Evolutionary conservation across 2,888 invertebrate genomes (phyloP), one percentile per base, ranked within the genome.

Genomic region (Meganola albula): DNA sequence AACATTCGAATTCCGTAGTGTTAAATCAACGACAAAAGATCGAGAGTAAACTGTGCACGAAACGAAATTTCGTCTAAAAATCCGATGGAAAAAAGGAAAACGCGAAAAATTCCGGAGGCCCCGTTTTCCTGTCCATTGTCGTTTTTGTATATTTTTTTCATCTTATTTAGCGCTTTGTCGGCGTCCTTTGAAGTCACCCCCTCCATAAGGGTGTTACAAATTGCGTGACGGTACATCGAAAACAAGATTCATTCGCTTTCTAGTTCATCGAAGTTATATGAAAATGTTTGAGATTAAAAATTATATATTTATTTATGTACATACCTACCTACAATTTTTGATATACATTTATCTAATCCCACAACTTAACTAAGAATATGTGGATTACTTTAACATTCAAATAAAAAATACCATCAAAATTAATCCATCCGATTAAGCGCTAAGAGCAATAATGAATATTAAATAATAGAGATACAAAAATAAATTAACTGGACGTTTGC

Each of bases 141-240:
- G 79, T 76, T 74, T 67, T 59, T 74, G 64, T 75, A 71, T 48
- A 73, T 71, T 78, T 73, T 79, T 83, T 80, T 82, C 84, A 78
- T 83, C 82, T 84, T 85, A 84, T 85, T 85, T 83, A 79, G 76
- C 78, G 78, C 83, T 84, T 83, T 85, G 84, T 84, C 83, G 84
- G 82, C 74, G 55, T 55, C 73, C 82, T 85, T 85, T 84, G 84
- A 84, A 75, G 84, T 83, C 56, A 49, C 60, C 66, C 63, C 64
- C 51, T 46, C 50, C 46, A 47, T 49, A 34, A 67, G 76, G 74
- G 77, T 75, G 77, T 73, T 69, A 72, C 80, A 82, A 82, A 85
- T 84, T 84, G 77, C 82, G 80, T 78, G 75, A 76, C 72, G 73
- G 67, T 68, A 64, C 51, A 68, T 67, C 66, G 75, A 73, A 79